Conservation (phyloP, 2,888 invertebrate genomes). For the Phania funesta region DNA sequence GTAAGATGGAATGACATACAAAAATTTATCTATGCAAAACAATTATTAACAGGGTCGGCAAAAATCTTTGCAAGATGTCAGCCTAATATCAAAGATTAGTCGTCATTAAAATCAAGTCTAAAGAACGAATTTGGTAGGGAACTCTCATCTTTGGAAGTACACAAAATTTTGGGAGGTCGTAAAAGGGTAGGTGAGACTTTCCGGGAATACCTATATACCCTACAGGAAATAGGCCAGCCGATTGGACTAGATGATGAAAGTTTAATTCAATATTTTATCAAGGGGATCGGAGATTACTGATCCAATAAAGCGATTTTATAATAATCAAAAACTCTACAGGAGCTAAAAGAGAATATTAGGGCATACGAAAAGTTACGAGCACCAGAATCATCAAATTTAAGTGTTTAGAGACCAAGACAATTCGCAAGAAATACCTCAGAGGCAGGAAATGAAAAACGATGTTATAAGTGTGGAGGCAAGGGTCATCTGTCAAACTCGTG, state of each 20-base stretch:
- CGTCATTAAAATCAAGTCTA: neutral
- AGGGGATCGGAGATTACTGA: neutral
- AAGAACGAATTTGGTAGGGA: neutral
- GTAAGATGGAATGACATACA: constrained; percentile 38
- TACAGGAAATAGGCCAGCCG: neutral
- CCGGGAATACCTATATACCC: neutral
- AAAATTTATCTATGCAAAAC: constrained; percentile 59
- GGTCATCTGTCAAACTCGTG: constrained; percentile 15
- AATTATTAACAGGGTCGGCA: constrained; percentile 50
- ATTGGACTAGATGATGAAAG: neutral
- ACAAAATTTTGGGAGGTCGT: constrained; percentile 19
- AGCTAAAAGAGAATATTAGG: constrained; percentile 33
- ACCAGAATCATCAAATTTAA: neutral
- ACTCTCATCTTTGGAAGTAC: constrained; percentile 48
- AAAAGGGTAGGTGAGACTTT: constrained; percentile 27
- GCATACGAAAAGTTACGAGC: neutral
- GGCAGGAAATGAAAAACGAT: neutral
- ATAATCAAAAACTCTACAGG: no score
- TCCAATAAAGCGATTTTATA: no score
- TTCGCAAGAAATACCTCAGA: neutral
- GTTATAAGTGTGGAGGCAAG: constrained; percentile 7
- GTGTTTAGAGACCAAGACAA: no score
- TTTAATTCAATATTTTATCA: neutral
- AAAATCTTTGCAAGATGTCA: neutral
- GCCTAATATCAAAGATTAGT: neutral